Base-by-base conservation (phyloP, 2,888 invertebrate species). In the Cataglyphis livida region DNA sequence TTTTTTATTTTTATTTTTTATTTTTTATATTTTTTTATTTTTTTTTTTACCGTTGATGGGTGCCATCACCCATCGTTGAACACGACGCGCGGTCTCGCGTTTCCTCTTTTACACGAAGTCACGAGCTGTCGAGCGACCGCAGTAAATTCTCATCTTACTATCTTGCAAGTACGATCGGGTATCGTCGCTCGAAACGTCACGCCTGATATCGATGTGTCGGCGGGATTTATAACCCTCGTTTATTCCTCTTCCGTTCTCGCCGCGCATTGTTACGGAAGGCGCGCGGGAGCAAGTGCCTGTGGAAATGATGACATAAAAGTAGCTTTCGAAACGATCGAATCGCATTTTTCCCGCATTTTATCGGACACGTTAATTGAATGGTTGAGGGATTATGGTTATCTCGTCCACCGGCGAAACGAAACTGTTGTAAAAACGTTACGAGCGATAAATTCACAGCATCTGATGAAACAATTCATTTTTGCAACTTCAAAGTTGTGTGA, bases 131-230 rank as follows among this genome's bases (percentile, higher is more conserved):
- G 70, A 78, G 57, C 84, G 84, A 57, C 65, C 83, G 88, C 84
- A 84, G 89, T 89, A 89, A 89, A 89, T 89, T 89, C 88, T 89
- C 89, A 82, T 88, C 89, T 86, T 83, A 81, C 84, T 81, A 84
- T 86, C 89, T 86, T 74, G 82, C 86, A 82, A 82, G 73, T 79
- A 75, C 88, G 89, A 89, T 89, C 84, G 82, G 84, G 89, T 89
- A 89, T 89, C 88, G 84, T 85, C 85, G 68, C 78, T 71, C 83
- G 88, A 89, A 86, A 86, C 84, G 84, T 85, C 89, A 84, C 84
- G 78, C 84, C 84, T 83, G 88, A 89, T 89, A 89, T 89, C 88
- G 89, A 89, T 87, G 82, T 70, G 88, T 87, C 89, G 85, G 79
- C 48, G 65, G 84, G 89, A 89, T 89, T 89, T 89, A 89, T 86